Conservation (phyloP, 2,797 vertebrate genomes). For the Lutjanus argentimaculatus region DNA sequence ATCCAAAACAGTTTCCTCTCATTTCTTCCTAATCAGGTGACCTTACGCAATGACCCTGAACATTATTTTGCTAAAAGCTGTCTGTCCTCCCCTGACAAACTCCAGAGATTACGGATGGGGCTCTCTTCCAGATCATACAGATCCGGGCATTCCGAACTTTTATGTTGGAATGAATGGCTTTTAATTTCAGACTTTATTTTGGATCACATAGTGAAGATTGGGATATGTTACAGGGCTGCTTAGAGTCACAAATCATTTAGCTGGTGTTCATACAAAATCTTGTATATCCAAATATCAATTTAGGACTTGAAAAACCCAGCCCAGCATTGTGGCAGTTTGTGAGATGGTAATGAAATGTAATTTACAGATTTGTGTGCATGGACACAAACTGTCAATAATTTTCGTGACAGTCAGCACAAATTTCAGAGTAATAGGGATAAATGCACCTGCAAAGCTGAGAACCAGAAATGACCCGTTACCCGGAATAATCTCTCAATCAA, state of each 20-base stretch:
- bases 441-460: no score
- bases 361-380: no score
- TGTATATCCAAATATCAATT: not conserved
- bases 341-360: no score
- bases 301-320: not conserved
- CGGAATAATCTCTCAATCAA: no score
- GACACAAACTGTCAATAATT: no score
- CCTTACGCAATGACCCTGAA: not conserved
- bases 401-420: no score
- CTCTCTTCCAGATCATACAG: constrained; percentile 3
- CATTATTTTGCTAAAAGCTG: constrained; percentile 20
- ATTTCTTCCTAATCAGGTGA: constrained; percentile 10
- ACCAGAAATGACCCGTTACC: no score
- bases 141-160: not conserved
- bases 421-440: no score
- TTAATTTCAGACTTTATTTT: not conserved
- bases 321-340: no score
- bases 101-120: constrained; percentile 2
- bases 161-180: not conserved
- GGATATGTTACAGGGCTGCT: not conserved
- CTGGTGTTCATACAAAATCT: not conserved
- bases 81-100: constrained; percentile 7
- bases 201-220: no score
- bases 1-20: constrained; percentile 19
- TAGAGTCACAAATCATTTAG: not conserved